Percentiles rank a stretch among this genome's conserved stretches.
Evolutionary conservation across 1,140 invertebrate species (phyloP).

Genomic region (Drosophila albomicans): DNA sequence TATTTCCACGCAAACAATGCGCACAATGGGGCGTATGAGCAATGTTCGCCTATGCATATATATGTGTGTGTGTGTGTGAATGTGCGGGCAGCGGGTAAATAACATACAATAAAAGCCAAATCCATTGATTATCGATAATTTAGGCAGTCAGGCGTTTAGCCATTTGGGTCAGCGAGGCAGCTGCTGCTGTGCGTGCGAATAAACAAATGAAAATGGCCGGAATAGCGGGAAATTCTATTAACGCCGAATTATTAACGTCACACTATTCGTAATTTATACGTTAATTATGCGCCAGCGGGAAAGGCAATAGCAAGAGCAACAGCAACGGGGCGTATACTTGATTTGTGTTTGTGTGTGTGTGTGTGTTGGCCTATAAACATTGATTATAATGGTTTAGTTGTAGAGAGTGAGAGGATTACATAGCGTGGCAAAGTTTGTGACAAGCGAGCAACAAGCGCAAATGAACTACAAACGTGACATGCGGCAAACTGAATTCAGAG

Average conservation of each 20-base stretch:
- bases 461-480: conserved; percentile 39
- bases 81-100: conserved; percentile 14
- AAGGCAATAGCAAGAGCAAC: neutral
- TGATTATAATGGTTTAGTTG: conserved; percentile 46
- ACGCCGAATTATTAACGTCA: conserved; percentile 82
- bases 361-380: conserved; percentile 37
- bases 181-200: conserved; percentile 62
- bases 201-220: conserved; percentile 68
- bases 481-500: conserved; percentile 7
- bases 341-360: neutral
- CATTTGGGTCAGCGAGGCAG: conserved; percentile 14
- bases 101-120: conserved; percentile 71
- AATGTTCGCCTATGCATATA: conserved; percentile 2
- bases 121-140: conserved; percentile 82
- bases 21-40: conserved; percentile 46
- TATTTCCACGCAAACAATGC: conserved; percentile 24
- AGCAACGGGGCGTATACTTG: conserved; percentile 10
- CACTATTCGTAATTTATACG: conserved; percentile 82
- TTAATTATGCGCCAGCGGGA: conserved; percentile 69
- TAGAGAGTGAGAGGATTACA: neutral
- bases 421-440: neutral
- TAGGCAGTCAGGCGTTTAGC: conserved; percentile 47
- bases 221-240: conserved; percentile 80
- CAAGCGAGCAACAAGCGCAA: conserved; percentile 39
- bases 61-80: neutral